Percentiles rank a stretch among this genome's conserved stretches.
These are phyloP conservation scores for Apantesis nais DNA, from an alignment of 2,888 invertebrate species.

Conservation along the genomic window DNA sequence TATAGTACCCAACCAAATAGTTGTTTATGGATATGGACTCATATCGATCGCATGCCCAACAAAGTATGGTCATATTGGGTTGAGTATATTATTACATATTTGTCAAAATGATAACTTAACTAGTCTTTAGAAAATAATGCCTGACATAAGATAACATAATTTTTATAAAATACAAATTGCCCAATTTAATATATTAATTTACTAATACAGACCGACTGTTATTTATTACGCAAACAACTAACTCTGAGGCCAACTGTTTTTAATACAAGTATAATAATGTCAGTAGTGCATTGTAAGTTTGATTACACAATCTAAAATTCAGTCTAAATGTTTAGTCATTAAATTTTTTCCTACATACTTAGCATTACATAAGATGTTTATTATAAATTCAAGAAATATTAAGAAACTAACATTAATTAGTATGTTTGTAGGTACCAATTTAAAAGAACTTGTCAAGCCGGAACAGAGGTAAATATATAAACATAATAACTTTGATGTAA, in stretches of 20 bases:
- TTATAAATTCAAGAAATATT: neutral
- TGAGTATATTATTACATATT: neutral
- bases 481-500: conserved; percentile 11
- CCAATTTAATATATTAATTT: neutral
- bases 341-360: neutral
- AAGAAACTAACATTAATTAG: neutral
- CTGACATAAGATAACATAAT: neutral
- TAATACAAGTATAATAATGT: neutral
- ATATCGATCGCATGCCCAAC: neutral
- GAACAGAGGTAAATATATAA: conserved; percentile 20
- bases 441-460: conserved; percentile 17
- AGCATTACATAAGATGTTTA: neutral
- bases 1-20: neutral
- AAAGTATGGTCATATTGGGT: neutral
- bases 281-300: neutral
- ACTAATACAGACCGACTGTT: neutral
- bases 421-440: neutral
- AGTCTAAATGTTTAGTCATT: conserved; percentile 1
- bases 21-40: neutral
- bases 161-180: too few relatives aligned
- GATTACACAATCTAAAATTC: neutral
- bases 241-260: neutral
- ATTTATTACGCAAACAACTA: neutral
- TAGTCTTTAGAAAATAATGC: neutral
- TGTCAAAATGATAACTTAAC: neutral